phyloP scores from a whole-genome alignment of 2,888 invertebrate species.

The Agrochola macilenta region DNA sequence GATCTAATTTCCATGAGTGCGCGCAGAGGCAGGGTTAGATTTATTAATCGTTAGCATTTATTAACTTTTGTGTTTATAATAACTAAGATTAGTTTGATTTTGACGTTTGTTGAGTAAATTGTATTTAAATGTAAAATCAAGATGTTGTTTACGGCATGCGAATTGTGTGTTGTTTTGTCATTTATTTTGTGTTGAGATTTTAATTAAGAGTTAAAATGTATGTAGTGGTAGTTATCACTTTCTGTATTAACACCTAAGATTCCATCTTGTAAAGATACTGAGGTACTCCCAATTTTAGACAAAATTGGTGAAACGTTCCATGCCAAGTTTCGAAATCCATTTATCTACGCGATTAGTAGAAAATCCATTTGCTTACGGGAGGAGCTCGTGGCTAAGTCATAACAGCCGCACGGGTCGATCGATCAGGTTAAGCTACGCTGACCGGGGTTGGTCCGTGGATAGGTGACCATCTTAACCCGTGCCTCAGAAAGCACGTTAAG shows the following conservation, averaged over 20 bases:
- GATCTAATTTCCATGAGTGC: conserved; percentile 90
- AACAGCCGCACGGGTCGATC: too few species aligned
- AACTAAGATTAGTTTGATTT: conserved; percentile 85
- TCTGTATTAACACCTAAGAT: not conserved
- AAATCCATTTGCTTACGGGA: not conserved
- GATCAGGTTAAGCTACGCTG: too few species aligned
- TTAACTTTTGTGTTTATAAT: conserved; percentile 83
- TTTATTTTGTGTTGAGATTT: not conserved
- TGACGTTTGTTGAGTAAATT: conserved; percentile 79
- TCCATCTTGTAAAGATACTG: not conserved
- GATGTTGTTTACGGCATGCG: not conserved
- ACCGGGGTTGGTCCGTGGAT: too few species aligned
- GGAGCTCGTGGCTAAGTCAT: too few species aligned
- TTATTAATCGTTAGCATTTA: conserved; percentile 88
- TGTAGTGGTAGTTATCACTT: not conserved
- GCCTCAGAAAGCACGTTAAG: too few species aligned
- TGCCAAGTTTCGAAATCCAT: not conserved
- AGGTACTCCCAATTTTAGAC: not conserved
- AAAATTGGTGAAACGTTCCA: not conserved
- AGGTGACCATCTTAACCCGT: too few species aligned
- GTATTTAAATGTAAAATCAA: not conserved
- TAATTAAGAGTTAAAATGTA: not conserved
- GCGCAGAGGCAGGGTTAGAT: conserved; percentile 85
- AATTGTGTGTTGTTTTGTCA: not conserved
- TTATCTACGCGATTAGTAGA: too few species aligned